Base-by-base conservation (phyloP, 2,113 vertebrate genomes). In the Sigmodon hispidus region DNA sequence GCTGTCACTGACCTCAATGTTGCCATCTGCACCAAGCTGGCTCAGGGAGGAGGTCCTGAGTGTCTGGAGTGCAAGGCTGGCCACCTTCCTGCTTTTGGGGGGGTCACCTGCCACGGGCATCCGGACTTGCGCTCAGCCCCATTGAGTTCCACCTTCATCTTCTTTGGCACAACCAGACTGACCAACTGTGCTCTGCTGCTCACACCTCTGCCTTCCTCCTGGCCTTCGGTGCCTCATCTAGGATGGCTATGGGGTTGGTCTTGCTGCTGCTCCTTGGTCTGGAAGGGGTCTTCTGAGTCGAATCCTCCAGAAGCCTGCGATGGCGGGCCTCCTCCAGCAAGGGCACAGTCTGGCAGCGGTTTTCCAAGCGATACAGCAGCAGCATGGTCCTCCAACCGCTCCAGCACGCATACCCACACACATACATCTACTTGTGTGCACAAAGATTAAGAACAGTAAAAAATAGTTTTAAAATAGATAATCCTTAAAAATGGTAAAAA, bases 321-420 rank as follows among this genome's bases (percentile, higher is more conserved):
- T 98, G 98, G 21, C 98, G 98, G 0, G 97, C 98, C 79, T 98
- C 98, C 0, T 99, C 99, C 98, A 99, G 94, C 99, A 99, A 98
- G 9, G 98, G 98, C 99, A 98, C 99, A 3, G 98, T 76, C 98
- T n/a, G n/a, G n/a, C n/a, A n/a, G n/a, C n/a, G n/a, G n/a, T n/a
- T n/a, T n/a, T n/a, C n/a, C 72, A 99, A 99, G 93, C 98, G 98
- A 98, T 99, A 99, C 94, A 98, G 98, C 92, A 97, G 97, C 93
- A 99, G 95, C 99, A 99, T 99, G 65, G 99, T 22, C 12, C 52
- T 40, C 55, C 40, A 36, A 81, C 79, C 36, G 59, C 55, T 59
- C 15, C 13, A 29, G 19, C n/a, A 16, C 29, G n/a, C n/a, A 29
- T 40, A 16, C 6, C 52, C 52, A 40, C 22, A 36, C 6, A 57